A percentile compares a stretch with the other conserved stretches of the same genome.
Evolutionary conservation across 1,140 invertebrate genomes (phyloP).

Genomic region (Saccostrea cuccullata): DNA sequence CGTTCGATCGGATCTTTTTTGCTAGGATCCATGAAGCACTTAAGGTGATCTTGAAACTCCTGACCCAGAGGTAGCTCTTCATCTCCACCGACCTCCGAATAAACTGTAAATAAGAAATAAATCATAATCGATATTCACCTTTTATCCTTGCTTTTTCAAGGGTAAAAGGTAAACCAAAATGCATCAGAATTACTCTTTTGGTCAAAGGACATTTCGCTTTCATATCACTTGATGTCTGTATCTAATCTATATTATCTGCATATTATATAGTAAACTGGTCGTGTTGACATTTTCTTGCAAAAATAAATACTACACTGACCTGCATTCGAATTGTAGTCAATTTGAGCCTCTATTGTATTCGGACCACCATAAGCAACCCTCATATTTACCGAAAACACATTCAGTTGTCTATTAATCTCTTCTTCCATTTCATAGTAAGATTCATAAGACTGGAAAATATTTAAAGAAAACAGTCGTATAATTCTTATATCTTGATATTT

Average conservation of each 20-base stretch:
- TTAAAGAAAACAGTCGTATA: neutral
- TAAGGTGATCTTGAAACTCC: constrained; percentile 68
- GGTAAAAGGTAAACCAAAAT: no score
- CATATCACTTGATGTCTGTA: no score
- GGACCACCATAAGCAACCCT: constrained; percentile 65
- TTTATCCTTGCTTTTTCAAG: no score
- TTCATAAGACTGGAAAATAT: constrained; percentile 63
- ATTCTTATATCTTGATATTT: no score
- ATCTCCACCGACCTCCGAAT: constrained; percentile 70
- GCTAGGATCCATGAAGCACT: constrained; percentile 61
- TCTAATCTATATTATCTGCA: no score
- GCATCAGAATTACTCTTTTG: no score
- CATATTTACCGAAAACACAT: constrained; percentile 71
- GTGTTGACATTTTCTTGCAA: no score
- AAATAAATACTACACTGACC: neutral
- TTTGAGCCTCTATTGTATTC: constrained; percentile 66
- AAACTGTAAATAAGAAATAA: constrained; percentile 56
- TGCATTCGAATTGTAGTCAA: constrained; percentile 53
- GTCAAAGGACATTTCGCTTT: no score
- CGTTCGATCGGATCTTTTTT: constrained; percentile 46
- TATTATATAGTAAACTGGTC: no score
- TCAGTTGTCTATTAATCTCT: constrained; percentile 69
- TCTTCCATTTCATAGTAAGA: constrained; percentile 67
- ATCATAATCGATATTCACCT: neutral
- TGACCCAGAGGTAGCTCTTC: constrained; percentile 68